Conservation (phyloP, 2,797 vertebrate genomes). For the Danio tinwini region DNA sequence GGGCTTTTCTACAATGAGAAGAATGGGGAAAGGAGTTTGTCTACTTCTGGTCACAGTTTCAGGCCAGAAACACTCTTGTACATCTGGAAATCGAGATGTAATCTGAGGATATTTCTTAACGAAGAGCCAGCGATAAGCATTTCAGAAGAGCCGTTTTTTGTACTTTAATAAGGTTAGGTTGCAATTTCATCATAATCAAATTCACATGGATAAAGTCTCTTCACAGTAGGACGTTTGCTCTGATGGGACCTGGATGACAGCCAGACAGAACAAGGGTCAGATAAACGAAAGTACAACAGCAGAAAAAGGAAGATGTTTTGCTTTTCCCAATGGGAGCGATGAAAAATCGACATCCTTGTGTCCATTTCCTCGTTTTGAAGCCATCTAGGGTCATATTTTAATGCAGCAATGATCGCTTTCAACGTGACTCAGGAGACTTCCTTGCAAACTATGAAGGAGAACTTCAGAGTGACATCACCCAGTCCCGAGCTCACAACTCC, state of each 20-base stretch:
- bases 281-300: slow-evolving; percentile 37
- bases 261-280: slow-evolving; percentile 62
- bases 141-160: not conserved
- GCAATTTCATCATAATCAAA: slow-evolving; percentile 24
- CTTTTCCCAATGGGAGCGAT: slow-evolving; percentile 4
- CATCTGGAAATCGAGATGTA: not conserved
- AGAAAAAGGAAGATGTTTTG: slow-evolving; percentile 5
- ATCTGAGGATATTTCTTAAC: not conserved
- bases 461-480: slow-evolving; percentile 25
- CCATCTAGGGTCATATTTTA: not conserved
- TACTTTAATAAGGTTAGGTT: not conserved
- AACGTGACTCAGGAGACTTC: slow-evolving; percentile 33
- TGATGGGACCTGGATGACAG: slow-evolving; percentile 59
- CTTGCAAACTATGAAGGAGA: not conserved
- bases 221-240: slow-evolving; percentile 48
- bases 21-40: slow-evolving; percentile 10
- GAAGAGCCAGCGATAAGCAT: not conserved
- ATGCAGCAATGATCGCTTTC: slow-evolving; percentile 34
- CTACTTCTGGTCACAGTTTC: slow-evolving; percentile 5
- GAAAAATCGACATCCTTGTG: slow-evolving; percentile 9
- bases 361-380: slow-evolving; percentile 37
- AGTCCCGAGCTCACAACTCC: slow-evolving; percentile 27
- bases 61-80: not conserved
- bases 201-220: slow-evolving; percentile 16
- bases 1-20: not conserved